Evolutionary conservation across 64 coral and sea anemone species (phyloP).

Genomic region (Stichodactyla helianthus): DNA sequence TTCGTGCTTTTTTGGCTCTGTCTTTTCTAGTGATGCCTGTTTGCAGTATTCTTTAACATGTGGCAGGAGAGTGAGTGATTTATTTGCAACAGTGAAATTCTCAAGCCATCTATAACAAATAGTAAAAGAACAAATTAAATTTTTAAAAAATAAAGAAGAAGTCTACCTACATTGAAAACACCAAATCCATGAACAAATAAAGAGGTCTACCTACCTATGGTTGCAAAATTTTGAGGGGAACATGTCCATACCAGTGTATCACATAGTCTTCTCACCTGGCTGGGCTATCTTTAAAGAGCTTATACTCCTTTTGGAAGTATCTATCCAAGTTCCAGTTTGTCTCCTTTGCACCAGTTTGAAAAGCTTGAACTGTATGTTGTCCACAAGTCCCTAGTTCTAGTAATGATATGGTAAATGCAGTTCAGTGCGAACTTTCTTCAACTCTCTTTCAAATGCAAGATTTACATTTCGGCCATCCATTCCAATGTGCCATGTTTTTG

Average conservation of each 20-base stretch:
- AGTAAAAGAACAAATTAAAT: not conserved
- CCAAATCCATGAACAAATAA: too few species aligned
- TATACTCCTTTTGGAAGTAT: conserved; percentile 29
- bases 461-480: conserved; percentile 41
- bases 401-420: conserved; percentile 16
- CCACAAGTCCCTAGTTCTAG: conserved; percentile 33
- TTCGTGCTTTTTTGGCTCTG: conserved; percentile 72
- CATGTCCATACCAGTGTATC: not conserved
- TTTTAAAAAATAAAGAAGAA: not conserved
- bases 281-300: conserved; percentile 52
- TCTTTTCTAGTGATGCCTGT: conserved; percentile 58
- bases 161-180: too few species aligned
- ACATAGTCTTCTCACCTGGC: conserved; percentile 53
- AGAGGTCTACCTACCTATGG: too few species aligned
- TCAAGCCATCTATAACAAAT: conserved; percentile 69
- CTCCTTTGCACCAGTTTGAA: conserved; percentile 37
- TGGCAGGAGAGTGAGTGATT: conserved; percentile 66
- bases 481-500: conserved; percentile 29
- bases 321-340: conserved; percentile 42
- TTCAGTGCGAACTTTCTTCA: conserved; percentile 18
- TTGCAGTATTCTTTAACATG: conserved; percentile 55
- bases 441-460: conserved; percentile 40
- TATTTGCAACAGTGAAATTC: conserved; percentile 64
- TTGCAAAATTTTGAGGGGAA: too few species aligned
- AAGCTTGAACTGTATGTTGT: conserved; percentile 24